Conservation (phyloP, 2,888 invertebrate genomes). For the Eubasilissa splendida region DNA sequence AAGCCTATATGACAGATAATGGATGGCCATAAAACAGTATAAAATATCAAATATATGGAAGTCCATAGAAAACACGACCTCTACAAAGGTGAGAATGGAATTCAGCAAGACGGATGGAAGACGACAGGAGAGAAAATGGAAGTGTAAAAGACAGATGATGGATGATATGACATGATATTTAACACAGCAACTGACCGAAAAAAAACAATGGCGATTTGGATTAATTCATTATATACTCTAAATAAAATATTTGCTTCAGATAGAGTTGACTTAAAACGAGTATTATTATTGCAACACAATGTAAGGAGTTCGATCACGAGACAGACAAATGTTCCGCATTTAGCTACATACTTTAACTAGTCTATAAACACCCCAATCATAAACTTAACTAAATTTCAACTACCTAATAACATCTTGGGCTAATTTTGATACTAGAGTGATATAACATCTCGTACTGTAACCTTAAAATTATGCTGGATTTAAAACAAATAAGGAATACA, state of each 20-base stretch:
- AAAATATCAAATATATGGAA: no score
- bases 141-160: not conserved
- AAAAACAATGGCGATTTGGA: constrained; percentile 35
- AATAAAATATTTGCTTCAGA: constrained; percentile 8
- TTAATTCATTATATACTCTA: constrained; percentile 13
- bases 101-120: not conserved
- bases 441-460: constrained; percentile 74
- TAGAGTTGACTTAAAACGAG: constrained; percentile 62
- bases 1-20: no score
- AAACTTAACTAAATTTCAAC: constrained; percentile 73
- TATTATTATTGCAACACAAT: constrained; percentile 71
- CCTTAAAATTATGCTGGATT: constrained; percentile 73
- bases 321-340: constrained; percentile 66
- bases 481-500: constrained; percentile 69
- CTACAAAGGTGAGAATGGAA: not conserved
- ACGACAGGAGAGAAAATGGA: not conserved
- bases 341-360: constrained; percentile 63
- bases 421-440: constrained; percentile 76
- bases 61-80: no score
- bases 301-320: constrained; percentile 66
- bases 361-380: constrained; percentile 74
- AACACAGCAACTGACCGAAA: constrained; percentile 17
- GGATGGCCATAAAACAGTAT: no score
- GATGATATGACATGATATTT: constrained; percentile 2
- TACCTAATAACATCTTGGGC: constrained; percentile 75